Evolutionary conservation across 2,888 invertebrate genomes (phyloP).

Genomic region (Strigamia crassipes): DNA sequence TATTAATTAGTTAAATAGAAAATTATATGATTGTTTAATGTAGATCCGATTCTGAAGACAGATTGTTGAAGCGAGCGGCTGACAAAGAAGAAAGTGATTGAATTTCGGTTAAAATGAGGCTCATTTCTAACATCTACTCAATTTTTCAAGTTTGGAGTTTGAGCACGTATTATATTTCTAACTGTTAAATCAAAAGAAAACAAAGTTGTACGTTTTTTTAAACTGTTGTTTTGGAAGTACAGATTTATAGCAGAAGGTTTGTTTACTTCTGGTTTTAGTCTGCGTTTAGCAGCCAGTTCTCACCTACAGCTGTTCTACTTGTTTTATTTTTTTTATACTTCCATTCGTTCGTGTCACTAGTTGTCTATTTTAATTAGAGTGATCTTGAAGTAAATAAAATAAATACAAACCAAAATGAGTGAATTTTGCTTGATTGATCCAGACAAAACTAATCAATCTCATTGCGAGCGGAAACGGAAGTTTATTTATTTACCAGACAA

Average conservation of each 20-base stretch:
- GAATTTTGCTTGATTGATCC: background rate
- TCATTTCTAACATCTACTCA: background rate
- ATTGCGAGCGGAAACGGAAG: background rate
- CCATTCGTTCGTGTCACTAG: too few relatives aligned
- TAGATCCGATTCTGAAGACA: constrained; percentile 53
- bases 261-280: background rate
- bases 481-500: background rate
- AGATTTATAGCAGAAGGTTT: background rate
- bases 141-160: background rate
- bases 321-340: too few relatives aligned
- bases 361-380: background rate
- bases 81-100: constrained; percentile 53
- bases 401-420: background rate
- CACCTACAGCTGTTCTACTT: too few relatives aligned
- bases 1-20: background rate
- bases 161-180: background rate
- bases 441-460: background rate
- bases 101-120: constrained; percentile 46
- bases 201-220: too few relatives aligned
- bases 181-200: too few relatives aligned
- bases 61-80: constrained; percentile 51
- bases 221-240: background rate
- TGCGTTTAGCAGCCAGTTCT: too few relatives aligned
- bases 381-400: background rate
- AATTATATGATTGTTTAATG: background rate